phyloP scores from a whole-genome alignment of 2,888 invertebrate species.

The Atethmia centrago region DNA sequence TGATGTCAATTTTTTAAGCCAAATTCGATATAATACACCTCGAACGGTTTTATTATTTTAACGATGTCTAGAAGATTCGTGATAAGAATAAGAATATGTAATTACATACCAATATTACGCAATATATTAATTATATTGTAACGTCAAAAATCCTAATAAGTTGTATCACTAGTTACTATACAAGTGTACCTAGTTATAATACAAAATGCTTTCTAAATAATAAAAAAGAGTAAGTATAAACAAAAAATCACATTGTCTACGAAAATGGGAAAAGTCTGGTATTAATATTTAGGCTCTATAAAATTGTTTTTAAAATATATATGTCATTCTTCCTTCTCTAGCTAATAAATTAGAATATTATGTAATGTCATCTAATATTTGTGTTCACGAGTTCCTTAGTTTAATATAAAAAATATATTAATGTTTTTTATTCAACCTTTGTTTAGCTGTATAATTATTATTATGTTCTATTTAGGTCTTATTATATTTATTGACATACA shows the following conservation, averaged over 20 bases:
- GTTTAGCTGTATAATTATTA: conserved; percentile 17
- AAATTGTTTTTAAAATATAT: conserved; percentile 17
- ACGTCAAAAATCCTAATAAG: neutral
- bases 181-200: neutral
- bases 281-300: conserved; percentile 18
- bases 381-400: conserved; percentile 28
- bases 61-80: neutral
- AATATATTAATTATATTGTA: neutral
- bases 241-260: neutral
- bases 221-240: neutral
- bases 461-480: neutral
- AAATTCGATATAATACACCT: conserved; percentile 41
- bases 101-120: neutral
- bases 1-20: conserved; percentile 59
- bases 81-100: conserved; percentile 15
- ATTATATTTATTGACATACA: neutral
- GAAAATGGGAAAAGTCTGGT: neutral
- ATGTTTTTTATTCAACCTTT: conserved; percentile 18
- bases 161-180: neutral
- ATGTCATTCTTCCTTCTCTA: conserved; percentile 50
- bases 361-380: conserved; percentile 24
- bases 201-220: neutral
- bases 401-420: conserved; percentile 8
- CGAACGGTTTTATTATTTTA: conserved; percentile 24
- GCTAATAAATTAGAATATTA: conserved; percentile 37